Percentiles rank a stretch among this genome's conserved stretches.
phyloP scores from a whole-genome alignment of 2,113 vertebrate genomes.

The Kryptolebias marmoratus region DNA sequence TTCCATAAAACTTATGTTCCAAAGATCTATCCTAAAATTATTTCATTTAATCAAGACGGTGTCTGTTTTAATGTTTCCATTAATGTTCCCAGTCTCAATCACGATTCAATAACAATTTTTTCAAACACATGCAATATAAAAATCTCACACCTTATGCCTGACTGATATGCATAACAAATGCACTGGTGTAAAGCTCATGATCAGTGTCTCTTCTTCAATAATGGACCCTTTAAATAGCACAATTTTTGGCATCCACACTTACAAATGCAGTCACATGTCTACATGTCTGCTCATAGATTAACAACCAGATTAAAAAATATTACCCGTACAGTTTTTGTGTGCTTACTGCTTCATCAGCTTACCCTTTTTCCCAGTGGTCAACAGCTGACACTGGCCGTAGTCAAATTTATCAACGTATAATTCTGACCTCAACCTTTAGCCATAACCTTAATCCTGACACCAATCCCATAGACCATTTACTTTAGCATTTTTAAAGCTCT shows the following conservation, averaged over 20 bases:
- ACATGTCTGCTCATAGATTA: constrained; percentile 21
- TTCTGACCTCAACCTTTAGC: constrained; percentile 40
- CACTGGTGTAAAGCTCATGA: constrained; percentile 5
- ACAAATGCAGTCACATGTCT: constrained; percentile 19
- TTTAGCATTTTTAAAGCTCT: constrained; percentile 55
- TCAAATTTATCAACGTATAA: constrained; percentile 17
- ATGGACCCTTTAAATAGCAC: constrained; percentile 36
- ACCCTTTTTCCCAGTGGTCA: constrained; percentile 22
- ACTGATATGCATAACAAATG: background rate
- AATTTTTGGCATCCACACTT: constrained; percentile 16
- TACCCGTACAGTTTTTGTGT: background rate
- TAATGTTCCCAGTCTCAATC: too few relatives aligned
- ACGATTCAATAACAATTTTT: too few relatives aligned
- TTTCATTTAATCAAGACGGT: background rate
- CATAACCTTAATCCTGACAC: constrained; percentile 36
- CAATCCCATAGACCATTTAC: constrained; percentile 45
- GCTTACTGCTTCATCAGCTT: constrained; percentile 20
- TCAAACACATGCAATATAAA: background rate
- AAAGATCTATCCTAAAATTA: too few relatives aligned
- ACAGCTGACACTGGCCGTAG: constrained; percentile 33
- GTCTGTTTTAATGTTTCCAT: too few relatives aligned
- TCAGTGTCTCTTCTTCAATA: constrained; percentile 28
- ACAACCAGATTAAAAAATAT: constrained; percentile 23
- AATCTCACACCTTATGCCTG: background rate
- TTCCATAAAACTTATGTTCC: too few relatives aligned